Conservation (phyloP, 2,888 invertebrate species). For the Cenopis cana region DNA sequence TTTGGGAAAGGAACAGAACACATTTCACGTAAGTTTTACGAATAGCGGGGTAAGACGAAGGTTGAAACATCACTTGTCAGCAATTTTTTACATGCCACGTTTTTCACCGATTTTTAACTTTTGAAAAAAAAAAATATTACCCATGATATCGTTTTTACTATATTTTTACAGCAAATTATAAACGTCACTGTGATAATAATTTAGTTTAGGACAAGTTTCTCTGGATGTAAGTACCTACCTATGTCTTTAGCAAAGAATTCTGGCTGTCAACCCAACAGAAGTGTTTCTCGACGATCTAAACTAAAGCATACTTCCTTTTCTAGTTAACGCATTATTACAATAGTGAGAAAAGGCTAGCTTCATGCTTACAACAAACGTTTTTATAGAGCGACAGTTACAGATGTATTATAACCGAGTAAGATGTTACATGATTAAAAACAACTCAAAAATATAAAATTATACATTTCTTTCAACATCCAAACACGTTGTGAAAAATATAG, state of each 20-base stretch:
- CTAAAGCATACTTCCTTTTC: neutral
- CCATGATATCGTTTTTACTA: too few relatives aligned
- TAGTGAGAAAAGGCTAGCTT: neutral
- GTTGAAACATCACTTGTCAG: too few relatives aligned
- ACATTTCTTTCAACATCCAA: slow-evolving; percentile 4
- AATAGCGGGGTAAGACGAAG: too few relatives aligned
- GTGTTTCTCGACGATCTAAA: neutral
- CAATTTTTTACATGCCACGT: too few relatives aligned
- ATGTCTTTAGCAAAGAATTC: neutral
- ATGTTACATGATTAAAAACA: slow-evolving; percentile 20
- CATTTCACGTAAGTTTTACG: too few relatives aligned
- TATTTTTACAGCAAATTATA: too few relatives aligned
- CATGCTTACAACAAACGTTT: neutral
- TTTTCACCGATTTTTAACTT: too few relatives aligned
- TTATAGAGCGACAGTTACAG: neutral
- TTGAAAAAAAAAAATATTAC: too few relatives aligned
- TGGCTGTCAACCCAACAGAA: neutral
- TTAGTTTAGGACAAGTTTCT: too few relatives aligned
- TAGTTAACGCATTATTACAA: neutral
- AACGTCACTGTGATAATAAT: too few relatives aligned
- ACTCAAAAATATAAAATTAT: neutral
- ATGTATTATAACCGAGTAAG: slow-evolving; percentile 8
- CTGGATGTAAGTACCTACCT: neutral
- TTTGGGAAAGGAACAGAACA: too few relatives aligned
- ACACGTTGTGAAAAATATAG: slow-evolving; percentile 19